A percentile compares a stretch with the other conserved stretches of the same genome.
Conservation (phyloP, 2,888 invertebrate genomes). For the Drosophila infuscata region DNA sequence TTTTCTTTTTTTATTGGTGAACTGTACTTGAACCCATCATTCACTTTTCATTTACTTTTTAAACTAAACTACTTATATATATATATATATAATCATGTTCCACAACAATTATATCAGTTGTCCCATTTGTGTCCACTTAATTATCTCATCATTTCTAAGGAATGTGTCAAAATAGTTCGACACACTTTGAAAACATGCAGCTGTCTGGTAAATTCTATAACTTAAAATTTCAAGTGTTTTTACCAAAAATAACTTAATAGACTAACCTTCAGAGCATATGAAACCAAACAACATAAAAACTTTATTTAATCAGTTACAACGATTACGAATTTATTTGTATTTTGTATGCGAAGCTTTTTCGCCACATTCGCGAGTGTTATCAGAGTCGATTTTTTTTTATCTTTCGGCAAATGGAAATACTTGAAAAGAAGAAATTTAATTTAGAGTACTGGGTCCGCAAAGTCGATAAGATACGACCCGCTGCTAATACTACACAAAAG, state of each 20-base stretch:
- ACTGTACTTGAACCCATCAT: neutral
- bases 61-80: neutral
- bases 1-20: neutral
- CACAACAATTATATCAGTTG: neutral
- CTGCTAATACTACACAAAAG: constrained; percentile 14
- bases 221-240: neutral
- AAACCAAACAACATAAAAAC: neutral
- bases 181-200: constrained; percentile 35
- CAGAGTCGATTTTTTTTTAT: constrained; percentile 36
- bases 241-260: neutral
- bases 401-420: constrained; percentile 48
- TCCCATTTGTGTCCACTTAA: constrained; percentile 27
- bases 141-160: constrained; percentile 20
- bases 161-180: constrained; percentile 51
- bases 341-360: constrained; percentile 2
- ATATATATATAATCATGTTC: neutral
- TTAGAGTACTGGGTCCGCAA: constrained; percentile 39
- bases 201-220: constrained; percentile 33
- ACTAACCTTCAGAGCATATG: constrained; percentile 13
- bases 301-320: constrained; percentile 26
- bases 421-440: constrained; percentile 62
- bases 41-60: neutral
- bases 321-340: neutral
- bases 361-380: constrained; percentile 36
- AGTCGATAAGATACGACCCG: constrained; percentile 46